Conservation (phyloP, 2,888 invertebrate species). For the Dryobota labecula region DNA sequence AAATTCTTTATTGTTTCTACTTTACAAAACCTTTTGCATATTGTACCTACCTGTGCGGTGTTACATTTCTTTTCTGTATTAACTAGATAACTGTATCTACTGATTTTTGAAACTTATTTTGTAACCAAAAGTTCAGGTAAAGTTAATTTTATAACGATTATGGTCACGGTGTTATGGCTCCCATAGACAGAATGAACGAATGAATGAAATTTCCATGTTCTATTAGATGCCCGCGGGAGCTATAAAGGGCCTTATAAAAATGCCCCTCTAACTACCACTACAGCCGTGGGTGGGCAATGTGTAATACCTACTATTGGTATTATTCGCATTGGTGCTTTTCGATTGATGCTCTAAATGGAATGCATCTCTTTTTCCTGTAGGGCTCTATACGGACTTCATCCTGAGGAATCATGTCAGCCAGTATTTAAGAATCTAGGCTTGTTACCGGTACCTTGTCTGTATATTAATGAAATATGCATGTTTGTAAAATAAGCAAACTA, state of each 20-base stretch:
- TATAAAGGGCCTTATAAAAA: not conserved
- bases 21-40: slow-evolving; percentile 3
- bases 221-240: too few species aligned
- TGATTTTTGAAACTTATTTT: not conserved
- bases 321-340: not conserved
- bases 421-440: too few species aligned
- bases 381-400: too few species aligned
- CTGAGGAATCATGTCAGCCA: too few species aligned
- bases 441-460: too few species aligned
- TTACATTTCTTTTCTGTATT: slow-evolving; percentile 17
- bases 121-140: not conserved
- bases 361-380: too few species aligned
- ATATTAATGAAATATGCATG: too few species aligned
- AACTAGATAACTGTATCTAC: not conserved
- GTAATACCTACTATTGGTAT: not conserved
- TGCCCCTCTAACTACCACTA: not conserved
- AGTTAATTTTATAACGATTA: not conserved
- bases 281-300: too few species aligned
- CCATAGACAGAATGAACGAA: too few species aligned
- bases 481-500: too few species aligned
- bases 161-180: not conserved
- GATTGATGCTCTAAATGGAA: too few species aligned
- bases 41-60: not conserved
- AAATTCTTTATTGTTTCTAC: slow-evolving; percentile 42
- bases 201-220: too few species aligned